Evolutionary conservation across 2,113 vertebrate genomes (phyloP), one percentile per base, ranked within the genome.

Genomic region (Verasper variegatus): DNA sequence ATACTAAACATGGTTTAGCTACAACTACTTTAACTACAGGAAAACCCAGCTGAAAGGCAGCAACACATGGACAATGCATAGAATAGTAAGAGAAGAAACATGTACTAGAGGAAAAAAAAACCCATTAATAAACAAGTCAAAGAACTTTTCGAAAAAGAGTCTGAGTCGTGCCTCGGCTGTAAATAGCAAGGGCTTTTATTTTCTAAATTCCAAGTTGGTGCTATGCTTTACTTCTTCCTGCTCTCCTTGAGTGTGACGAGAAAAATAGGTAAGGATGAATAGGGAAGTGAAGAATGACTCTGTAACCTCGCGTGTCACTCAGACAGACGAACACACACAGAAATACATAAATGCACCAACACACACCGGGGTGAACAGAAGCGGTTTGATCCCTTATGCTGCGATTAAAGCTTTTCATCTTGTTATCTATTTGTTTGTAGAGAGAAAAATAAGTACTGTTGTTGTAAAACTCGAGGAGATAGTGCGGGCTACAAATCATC

Each of bases 401-500:
- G 54, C 56, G 65, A 87, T 73, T 56, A 85, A 76, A 81, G 76
- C 66, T 74, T 75, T 77, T 68, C 37, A 71, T 61, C 73, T 61
- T 31, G 31, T 31, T 85, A 85, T 89, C 79, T 84, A 79, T 82
- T 83, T 65, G 72, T 85, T 76, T 84, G 76, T 37, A 55, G 85
- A 89, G 79, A 87, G 70, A 79, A 88, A 88, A 88, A 78, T 87
- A 86, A 78, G 86, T 84, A 80, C 27, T 15, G 67, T n/a, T 82
- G 82, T 88, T 82, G 82, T 88, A 89, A 90, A 89, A 87, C 77
- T 72, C 74, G 24, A 71, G 80, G 47, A 88, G 90, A 90, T 80
- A 71, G 70, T 2, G 24, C 10, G 0, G 57, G 81, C 83, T 60
- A 87, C 89, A 88, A 91, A 92, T 91, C 88, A 89, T 27, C 31